Base-by-base conservation (phyloP, 2,888 invertebrate species). In the Bimastos eiseni region DNA sequence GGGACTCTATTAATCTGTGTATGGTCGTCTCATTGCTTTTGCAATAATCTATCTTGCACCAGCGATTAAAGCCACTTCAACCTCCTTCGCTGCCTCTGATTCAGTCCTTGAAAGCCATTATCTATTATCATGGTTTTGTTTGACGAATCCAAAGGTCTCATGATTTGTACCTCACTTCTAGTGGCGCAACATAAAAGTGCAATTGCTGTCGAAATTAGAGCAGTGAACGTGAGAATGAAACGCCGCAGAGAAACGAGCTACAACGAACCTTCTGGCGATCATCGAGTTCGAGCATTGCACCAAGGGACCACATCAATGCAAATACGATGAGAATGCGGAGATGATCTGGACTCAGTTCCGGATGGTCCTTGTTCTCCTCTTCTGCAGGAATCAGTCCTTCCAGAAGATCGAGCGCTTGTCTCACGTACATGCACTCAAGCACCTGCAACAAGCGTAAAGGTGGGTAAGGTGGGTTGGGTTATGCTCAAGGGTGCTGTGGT, bases 271-370 rank as follows among this genome's bases (percentile, higher is more conserved):
- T 97, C 84, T 96, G 93, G 94, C 98, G 96, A 95, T 98, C 98
- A 1, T 96, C 96, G 17, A 97, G 96, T 95, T 98, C 98, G 49
- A 99, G 95, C 92, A 98, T 96, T 0, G 98, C 97, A 37, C 99
- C 99, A 92, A 98, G 96, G 21, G 98, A 97, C 98, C 99, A 99
- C 93, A 98, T 96, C 91, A 98, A 95, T 49, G 97, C 96, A 94
- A 99, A 99, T 6, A 98, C 96, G 94, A 98, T 98, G 90, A 98
- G 96, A 93, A 97, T 97, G 92, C 97, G 97, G 90, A 98, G 95
- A 95, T 98, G 98, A 21, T n/a, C 84, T 6, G 49, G 55, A 24
- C 70, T 37, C 36, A 92, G 21, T 13, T 90, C 90, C 44, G 44
- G 44, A 44, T 6, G 13, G 21, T 90, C 90, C 37, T 90, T 91